Percentiles rank a stretch among this genome's conserved stretches.
phyloP scores from a whole-genome alignment of 2,888 invertebrate genomes.

The Argyresthia albistria region DNA sequence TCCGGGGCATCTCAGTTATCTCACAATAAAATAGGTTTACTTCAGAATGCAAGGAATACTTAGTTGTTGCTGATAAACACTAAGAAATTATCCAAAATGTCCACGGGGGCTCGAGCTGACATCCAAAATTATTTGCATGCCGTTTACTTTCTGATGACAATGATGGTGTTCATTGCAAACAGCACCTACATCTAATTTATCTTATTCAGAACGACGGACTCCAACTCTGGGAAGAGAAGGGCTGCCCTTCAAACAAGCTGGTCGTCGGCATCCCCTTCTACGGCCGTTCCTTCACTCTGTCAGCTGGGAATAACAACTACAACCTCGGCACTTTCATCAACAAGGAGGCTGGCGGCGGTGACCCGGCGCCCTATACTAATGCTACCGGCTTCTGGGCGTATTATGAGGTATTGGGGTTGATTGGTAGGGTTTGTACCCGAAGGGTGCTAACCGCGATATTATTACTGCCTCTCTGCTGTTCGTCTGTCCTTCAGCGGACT shows the following conservation, averaged over 20 bases:
- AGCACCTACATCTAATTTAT: neutral
- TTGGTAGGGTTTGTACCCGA: too few relatives aligned
- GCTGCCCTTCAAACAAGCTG: slow-evolving; percentile 88
- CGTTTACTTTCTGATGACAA: too few relatives aligned
- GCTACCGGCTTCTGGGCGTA: slow-evolving; percentile 91
- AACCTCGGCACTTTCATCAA: slow-evolving; percentile 89
- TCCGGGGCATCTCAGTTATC: too few relatives aligned
- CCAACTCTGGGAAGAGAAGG: slow-evolving; percentile 89
- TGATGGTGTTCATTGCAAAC: neutral
- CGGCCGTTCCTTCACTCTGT: slow-evolving; percentile 87
- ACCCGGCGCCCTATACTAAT: slow-evolving; percentile 87
- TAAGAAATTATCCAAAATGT: too few relatives aligned
- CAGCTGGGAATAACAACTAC: slow-evolving; percentile 86
- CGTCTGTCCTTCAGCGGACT: too few relatives aligned
- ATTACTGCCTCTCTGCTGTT: too few relatives aligned
- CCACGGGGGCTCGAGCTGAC: too few relatives aligned
- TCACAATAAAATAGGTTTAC: too few relatives aligned
- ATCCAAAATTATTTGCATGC: too few relatives aligned
- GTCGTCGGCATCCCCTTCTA: slow-evolving; percentile 93
- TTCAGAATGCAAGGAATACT: too few relatives aligned
- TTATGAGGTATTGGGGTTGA: slow-evolving; percentile 85
- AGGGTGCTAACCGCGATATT: too few relatives aligned
- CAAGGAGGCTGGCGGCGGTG: slow-evolving; percentile 91
- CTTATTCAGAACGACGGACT: slow-evolving; percentile 85
- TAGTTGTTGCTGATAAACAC: too few relatives aligned